Conservation (phyloP, 2,113 vertebrate species). For the Sebastes schlegelii region DNA sequence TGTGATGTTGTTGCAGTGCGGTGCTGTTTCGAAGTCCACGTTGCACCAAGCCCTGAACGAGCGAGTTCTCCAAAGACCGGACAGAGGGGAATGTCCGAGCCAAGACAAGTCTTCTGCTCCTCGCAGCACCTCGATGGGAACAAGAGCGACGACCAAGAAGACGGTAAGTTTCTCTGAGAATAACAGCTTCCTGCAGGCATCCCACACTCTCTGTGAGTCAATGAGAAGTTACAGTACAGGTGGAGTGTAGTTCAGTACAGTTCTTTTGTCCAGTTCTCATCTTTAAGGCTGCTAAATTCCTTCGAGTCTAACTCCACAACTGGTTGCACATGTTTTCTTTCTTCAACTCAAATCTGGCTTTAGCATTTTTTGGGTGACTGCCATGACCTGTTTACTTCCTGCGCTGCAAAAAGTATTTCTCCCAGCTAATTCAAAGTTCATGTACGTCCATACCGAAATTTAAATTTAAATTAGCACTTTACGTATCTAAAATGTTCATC, state of each 20-base stretch:
- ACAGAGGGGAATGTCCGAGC: slow-evolving; percentile 66
- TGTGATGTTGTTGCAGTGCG: slow-evolving; percentile 85
- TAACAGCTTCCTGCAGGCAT: not conserved
- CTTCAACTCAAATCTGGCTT: slow-evolving; percentile 30
- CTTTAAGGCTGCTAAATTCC: slow-evolving; percentile 24
- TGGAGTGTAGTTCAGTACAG: not conserved
- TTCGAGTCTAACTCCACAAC: slow-evolving; percentile 2
- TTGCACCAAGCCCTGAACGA: slow-evolving; percentile 64
- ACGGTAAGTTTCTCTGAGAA: slow-evolving; percentile 78
- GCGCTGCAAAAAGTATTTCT: slow-evolving; percentile 34
- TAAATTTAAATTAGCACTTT: not conserved
- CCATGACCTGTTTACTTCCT: slow-evolving; percentile 53
- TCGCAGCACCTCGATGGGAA: slow-evolving; percentile 59
- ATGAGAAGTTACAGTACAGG: not conserved
- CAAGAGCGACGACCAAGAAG: slow-evolving; percentile 79
- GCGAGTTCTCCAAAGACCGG: slow-evolving; percentile 61
- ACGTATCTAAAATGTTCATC: not conserved
- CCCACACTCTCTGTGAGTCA: not conserved
- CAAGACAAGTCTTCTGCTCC: slow-evolving; percentile 70
- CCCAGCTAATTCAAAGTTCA: slow-evolving; percentile 29
- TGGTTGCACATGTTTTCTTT: slow-evolving; percentile 26
- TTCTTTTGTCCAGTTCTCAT: not conserved
- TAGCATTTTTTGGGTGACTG: slow-evolving; percentile 49
- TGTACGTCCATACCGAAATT: not conserved
- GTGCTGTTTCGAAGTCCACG: slow-evolving; percentile 64